phyloP scores from a whole-genome alignment of 2,888 invertebrate genomes.

The Amphipoea oculea region DNA sequence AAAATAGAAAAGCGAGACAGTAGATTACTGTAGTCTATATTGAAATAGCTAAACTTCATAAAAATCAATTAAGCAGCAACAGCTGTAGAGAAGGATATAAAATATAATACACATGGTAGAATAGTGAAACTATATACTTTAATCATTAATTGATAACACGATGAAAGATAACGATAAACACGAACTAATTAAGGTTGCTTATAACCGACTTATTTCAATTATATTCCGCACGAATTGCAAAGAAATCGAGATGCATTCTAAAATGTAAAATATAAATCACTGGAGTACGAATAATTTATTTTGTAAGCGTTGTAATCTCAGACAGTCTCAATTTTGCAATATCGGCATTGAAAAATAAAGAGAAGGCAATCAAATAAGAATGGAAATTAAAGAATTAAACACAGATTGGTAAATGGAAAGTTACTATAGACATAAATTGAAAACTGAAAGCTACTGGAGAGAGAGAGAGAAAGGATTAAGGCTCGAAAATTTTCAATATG shows the following conservation, averaged over 20 bases:
- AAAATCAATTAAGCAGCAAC: background rate
- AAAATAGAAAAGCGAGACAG: background rate
- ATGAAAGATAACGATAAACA: conserved; percentile 22
- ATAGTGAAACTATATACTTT: conserved; percentile 16
- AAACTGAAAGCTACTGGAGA: background rate
- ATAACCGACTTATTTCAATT: background rate
- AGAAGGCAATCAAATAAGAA: conserved; percentile 14
- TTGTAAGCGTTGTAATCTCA: background rate
- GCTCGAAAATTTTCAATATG: background rate
- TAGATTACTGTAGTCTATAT: background rate
- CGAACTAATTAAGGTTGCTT: conserved; percentile 2
- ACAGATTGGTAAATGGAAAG: conserved; percentile 2
- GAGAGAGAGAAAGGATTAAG: background rate
- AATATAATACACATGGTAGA: background rate
- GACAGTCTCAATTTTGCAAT: conserved; percentile 37
- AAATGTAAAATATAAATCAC: conserved; percentile 10
- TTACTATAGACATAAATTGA: background rate
- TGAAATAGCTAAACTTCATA: background rate
- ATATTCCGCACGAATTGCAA: conserved; percentile 17
- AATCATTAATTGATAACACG: background rate
- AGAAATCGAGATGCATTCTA: conserved; percentile 15
- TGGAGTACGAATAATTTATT: background rate
- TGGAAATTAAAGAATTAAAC: background rate
- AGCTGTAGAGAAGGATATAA: background rate
- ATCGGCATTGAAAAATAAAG: conserved; percentile 35